phyloP scores from a whole-genome alignment of 2,888 invertebrate species.

The Mechanitis mazaeus region DNA sequence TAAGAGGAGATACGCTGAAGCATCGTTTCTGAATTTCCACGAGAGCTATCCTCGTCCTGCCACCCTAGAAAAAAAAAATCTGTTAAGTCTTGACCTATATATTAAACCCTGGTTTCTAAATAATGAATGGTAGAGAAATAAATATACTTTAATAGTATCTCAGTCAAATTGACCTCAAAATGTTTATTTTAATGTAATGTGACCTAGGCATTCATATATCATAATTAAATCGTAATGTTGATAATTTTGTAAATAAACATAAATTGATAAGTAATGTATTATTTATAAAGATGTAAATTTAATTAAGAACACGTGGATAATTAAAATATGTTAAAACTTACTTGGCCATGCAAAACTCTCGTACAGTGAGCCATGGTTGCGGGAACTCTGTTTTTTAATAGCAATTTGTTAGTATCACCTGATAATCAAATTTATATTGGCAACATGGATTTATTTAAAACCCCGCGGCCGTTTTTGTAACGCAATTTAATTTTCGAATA shows the following conservation, averaged over 20 bases:
- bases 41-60: constrained; percentile 72
- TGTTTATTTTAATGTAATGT: constrained; percentile 45
- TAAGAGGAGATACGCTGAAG: constrained; percentile 87
- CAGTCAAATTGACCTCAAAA: constrained; percentile 28
- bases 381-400: constrained; percentile 55
- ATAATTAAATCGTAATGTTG: constrained; percentile 36
- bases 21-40: constrained; percentile 86
- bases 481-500: constrained; percentile 35
- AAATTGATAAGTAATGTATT: constrained; percentile 22
- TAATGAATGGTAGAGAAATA: constrained; percentile 7
- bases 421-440: constrained; percentile 47
- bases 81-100: neutral
- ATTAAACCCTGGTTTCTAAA: neutral
- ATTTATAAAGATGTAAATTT: constrained; percentile 12
- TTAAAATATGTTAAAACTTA: constrained; percentile 52
- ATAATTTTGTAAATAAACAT: constrained; percentile 56
- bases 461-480: constrained; percentile 38
- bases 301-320: constrained; percentile 39
- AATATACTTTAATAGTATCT: constrained; percentile 16
- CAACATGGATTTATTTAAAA: constrained; percentile 59
- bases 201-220: constrained; percentile 50
- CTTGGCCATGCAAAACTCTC: constrained; percentile 86
- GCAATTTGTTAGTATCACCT: constrained; percentile 39
- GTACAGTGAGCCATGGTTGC: constrained; percentile 85
- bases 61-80: constrained; percentile 59